Base-by-base conservation (phyloP, 2,113 vertebrate genomes). In the Amia ocellicauda region DNA sequence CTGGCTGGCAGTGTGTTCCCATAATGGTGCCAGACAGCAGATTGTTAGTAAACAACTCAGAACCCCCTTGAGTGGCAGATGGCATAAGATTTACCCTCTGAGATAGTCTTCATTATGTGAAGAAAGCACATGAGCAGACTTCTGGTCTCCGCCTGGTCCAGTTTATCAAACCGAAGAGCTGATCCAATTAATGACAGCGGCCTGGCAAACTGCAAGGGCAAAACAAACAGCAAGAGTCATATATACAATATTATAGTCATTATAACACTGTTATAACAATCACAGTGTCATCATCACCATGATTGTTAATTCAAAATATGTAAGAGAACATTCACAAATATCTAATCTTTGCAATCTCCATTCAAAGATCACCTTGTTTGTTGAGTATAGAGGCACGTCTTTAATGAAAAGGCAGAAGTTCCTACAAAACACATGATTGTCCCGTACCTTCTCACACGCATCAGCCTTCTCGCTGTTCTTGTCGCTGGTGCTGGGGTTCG, bases 31-130 rank as follows among this genome's bases (percentile, higher is more conserved):
- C 31, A 36, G 31, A 36, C 11, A 36, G 31, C 31, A 36, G 31
- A 36, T 36, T 36, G 31, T 36, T 36, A 36, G 31, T 5, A 11
- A 36, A 36, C 5, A 36, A 36, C 5, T 7, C 5, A 5, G 5
- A 36, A 5, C 5, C 5, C 2, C 31, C 31, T 36, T 36, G 31
- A 47, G 19, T 24, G 28, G 26, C 19, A 41, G 22, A 16, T 40
- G 28, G 23, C 20, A 1, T 13, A 22, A 58, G 7, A 3, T 73
- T 85, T 81, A 97, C 97, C 96, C 74, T 95, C 95, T 0, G 96
- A 96, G 82, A 99, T 92, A 36, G 93, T 99, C 88, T 98, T 99
- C 93, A 99, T 98, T 65, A 99, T 98, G 84, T 99, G 96, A 69
- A 99, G 87, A 80, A 99, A 98, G 69, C 96, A 98, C 89, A 97